phyloP scores from a whole-genome alignment of 2,888 invertebrate genomes.

The Dasypogon diadema region DNA sequence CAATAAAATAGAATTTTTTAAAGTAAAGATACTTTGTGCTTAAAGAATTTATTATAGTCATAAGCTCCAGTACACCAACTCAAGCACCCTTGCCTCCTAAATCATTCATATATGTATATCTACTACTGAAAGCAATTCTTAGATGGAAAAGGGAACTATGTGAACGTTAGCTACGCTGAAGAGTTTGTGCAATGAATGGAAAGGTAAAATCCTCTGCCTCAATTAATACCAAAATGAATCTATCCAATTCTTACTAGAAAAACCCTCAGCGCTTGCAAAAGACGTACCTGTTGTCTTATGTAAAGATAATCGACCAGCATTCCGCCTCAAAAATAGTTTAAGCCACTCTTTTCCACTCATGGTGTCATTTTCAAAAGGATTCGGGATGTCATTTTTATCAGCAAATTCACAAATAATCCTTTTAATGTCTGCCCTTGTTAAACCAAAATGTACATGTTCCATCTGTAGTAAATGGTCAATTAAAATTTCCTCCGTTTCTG shows the following conservation, averaged over 20 bases:
- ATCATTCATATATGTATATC: no score
- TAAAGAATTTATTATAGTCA: no score
- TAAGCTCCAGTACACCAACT: no score
- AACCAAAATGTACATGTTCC: conserved; percentile 6
- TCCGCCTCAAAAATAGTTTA: conserved; percentile 28
- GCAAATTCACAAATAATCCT: conserved; percentile 36
- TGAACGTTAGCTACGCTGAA: background rate
- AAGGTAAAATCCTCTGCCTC: background rate
- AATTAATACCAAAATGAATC: background rate
- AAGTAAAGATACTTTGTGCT: no score
- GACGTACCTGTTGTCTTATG: conserved; percentile 40
- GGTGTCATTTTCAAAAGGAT: conserved; percentile 15
- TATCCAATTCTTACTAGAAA: conserved; percentile 36
- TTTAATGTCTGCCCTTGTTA: conserved; percentile 9
- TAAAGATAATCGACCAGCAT: conserved; percentile 34
- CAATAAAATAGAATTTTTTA: no score
- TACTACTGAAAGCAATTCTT: background rate
- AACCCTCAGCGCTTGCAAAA: conserved; percentile 24
- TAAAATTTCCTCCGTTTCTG: conserved; percentile 20
- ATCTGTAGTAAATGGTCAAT: conserved; percentile 28
- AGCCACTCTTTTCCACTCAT: conserved; percentile 23
- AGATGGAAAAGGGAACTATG: background rate
- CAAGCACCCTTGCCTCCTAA: no score
- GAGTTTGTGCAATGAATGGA: background rate
- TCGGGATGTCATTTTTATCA: background rate